Evolutionary conservation across 30 jellyfish, hydroid and myxozoan species (phyloP).

Genomic region (Chrysaora quinquecirrha): DNA sequence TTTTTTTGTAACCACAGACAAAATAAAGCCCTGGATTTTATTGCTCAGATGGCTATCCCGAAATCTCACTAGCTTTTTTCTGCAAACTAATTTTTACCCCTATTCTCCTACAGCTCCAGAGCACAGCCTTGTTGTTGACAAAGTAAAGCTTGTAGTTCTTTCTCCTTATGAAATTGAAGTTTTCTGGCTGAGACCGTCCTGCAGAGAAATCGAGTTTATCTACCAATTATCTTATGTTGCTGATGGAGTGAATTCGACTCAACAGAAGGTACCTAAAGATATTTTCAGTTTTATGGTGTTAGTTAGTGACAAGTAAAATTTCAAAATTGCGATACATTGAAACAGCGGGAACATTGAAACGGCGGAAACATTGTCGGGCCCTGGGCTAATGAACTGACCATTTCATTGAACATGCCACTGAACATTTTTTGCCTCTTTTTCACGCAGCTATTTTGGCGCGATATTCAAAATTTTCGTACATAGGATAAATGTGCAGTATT

Average conservation of each 20-base stretch:
- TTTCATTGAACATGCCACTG: background rate
- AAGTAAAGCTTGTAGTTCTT: background rate
- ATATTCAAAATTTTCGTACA: too few species aligned
- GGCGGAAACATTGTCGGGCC: background rate
- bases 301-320: background rate
- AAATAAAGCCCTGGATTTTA: too few species aligned
- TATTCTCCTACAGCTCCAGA: background rate
- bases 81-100: background rate
- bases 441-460: too few species aligned
- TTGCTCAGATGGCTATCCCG: background rate
- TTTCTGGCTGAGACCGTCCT: background rate
- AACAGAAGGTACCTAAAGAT: background rate
- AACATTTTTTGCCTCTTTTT: too few species aligned
- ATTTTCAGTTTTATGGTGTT: background rate
- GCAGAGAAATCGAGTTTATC: background rate
- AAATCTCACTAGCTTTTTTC: too few species aligned
- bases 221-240: background rate
- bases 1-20: background rate
- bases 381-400: background rate
- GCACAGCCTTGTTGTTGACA: background rate
- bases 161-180: background rate
- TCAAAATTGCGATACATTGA: background rate
- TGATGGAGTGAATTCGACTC: background rate
- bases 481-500: too few species aligned
- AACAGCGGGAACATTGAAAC: background rate